These are phyloP conservation scores for Nymphalis polychloros DNA, from an alignment of 2,888 invertebrate genomes.

Conservation along the genomic window DNA sequence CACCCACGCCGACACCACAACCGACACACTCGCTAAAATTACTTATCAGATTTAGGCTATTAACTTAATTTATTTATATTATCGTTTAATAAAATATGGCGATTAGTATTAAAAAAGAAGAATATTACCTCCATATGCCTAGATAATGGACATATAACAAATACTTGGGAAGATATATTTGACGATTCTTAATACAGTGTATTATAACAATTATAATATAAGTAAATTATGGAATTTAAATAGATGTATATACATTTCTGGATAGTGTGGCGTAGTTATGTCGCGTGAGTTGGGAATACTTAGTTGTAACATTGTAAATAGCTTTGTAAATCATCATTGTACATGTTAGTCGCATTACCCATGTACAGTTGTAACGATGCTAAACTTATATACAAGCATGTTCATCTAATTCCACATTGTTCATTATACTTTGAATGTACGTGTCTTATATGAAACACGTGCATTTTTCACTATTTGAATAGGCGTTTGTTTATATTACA, in stretches of 20 bases:
- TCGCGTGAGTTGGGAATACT: conserved; percentile 25
- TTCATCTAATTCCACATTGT: conserved; percentile 43
- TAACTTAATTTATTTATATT: too few species aligned
- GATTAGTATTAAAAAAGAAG: too few species aligned
- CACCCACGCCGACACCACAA: background rate
- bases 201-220: conserved; percentile 1
- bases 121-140: too few species aligned
- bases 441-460: conserved; percentile 27
- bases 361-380: conserved; percentile 58
- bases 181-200: background rate
- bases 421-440: conserved; percentile 41
- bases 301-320: conserved; percentile 60
- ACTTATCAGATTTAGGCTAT: too few species aligned
- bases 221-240: background rate
- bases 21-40: too few species aligned
- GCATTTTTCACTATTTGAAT: conserved; percentile 35
- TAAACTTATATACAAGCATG: conserved; percentile 54
- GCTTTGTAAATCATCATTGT: conserved; percentile 54
- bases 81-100: too few species aligned
- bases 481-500: conserved; percentile 61
- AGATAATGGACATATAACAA: too few species aligned
- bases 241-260: background rate
- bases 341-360: conserved; percentile 46
- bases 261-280: conserved; percentile 5
- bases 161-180: background rate